A percentile compares a stretch with the other conserved stretches of the same genome.
phyloP scores from a whole-genome alignment of 2,797 vertebrate species.

The Sandelia bainsii region DNA sequence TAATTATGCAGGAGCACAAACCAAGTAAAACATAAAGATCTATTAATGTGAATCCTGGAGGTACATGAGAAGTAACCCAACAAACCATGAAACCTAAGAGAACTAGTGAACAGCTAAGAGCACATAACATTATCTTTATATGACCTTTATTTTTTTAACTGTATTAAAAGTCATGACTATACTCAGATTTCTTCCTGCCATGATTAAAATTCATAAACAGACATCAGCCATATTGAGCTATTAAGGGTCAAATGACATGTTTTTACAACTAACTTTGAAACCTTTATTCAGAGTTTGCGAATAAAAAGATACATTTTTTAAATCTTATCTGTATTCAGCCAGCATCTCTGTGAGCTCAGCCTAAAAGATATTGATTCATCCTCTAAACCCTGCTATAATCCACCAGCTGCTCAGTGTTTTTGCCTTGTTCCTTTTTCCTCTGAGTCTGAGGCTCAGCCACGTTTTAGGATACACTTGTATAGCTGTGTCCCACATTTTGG shows the following conservation, averaged over 20 bases:
- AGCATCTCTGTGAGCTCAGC: slow-evolving; percentile 8
- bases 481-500: slow-evolving; percentile 3
- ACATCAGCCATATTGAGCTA: too few species aligned
- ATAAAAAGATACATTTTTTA: background rate
- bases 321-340: slow-evolving; percentile 5
- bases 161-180: too few species aligned
- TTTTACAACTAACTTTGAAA: background rate
- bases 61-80: background rate
- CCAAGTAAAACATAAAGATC: background rate
- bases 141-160: too few species aligned
- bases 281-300: background rate
- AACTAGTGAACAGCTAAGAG: background rate
- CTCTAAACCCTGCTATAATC: slow-evolving; percentile 13
- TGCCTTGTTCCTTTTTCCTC: slow-evolving; percentile 27
- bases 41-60: background rate
- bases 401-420: slow-evolving; percentile 40
- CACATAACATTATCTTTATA: too few species aligned
- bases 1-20: slow-evolving; percentile 28
- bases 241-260: background rate
- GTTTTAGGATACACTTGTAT: background rate
- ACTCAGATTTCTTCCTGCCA: too few species aligned
- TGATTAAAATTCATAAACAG: too few species aligned
- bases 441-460: slow-evolving; percentile 24
- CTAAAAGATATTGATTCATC: slow-evolving; percentile 42
- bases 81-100: background rate